Evolutionary conservation across 2,797 vertebrate species (phyloP).

Genomic region (Sciurus carolinensis): DNA sequence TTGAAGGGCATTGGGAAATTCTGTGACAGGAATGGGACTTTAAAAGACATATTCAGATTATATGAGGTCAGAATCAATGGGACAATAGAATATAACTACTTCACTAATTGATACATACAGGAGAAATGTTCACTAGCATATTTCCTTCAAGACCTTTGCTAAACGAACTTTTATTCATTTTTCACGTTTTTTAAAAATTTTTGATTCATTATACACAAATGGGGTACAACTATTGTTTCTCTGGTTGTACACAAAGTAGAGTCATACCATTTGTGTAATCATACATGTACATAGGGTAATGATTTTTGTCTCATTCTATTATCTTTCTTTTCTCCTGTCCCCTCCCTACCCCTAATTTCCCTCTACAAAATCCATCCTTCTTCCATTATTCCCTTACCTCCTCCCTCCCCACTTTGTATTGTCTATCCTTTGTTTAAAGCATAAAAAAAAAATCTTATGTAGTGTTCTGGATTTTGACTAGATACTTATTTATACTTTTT

Average conservation of each 20-base stretch:
- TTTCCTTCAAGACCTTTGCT: background rate
- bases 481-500: background rate
- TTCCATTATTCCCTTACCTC: too few relatives aligned
- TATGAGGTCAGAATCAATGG: background rate
- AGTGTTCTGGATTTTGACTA: background rate
- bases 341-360: too few relatives aligned
- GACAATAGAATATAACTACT: background rate
- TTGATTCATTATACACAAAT: too few relatives aligned
- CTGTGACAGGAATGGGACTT: background rate
- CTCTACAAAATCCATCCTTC: too few relatives aligned
- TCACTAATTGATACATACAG: background rate
- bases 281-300: too few relatives aligned
- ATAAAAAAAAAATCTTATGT: background rate
- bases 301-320: too few relatives aligned
- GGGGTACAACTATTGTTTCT: too few relatives aligned
- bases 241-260: too few relatives aligned
- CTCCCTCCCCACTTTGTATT: too few relatives aligned
- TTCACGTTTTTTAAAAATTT: too few relatives aligned
- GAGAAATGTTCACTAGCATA: background rate
- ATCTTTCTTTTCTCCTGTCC: too few relatives aligned
- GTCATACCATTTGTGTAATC: too few relatives aligned
- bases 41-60: background rate
- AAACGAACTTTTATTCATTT: background rate
- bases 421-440: background rate
- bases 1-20: background rate